Base-by-base conservation (phyloP, 2,888 invertebrate genomes). In the Acrocera orbiculus region DNA sequence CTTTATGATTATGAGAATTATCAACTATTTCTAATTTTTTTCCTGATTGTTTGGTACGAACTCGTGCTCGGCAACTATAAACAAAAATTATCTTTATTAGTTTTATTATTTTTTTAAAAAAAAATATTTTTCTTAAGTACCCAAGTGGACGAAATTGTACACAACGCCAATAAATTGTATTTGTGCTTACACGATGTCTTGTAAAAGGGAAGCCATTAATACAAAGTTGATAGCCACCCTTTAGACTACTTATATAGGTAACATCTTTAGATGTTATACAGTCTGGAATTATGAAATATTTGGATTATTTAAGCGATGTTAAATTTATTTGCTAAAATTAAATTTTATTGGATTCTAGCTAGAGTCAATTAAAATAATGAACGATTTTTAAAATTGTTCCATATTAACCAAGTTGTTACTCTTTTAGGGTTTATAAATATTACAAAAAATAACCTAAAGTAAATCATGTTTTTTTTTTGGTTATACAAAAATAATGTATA, bases 151-250 rank as follows among this genome's bases (percentile, higher is more conserved):
- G 45, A 43, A 51, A 52, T 39, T 54, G 53, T 9, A 53, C 53
- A 44, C 54, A 54, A 32, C 53, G 46, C 54, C 54, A 54, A 40
- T 54, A 54, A 32, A 50, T 51, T 16, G 52, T 53, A n/a, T 48
- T 46, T 15, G 46, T 48, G 27, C 50, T 37, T 6, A 50, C 45
- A 14, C 54, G 43, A 38, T 54, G 54, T 23, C 52, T 44, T 0
- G 54, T 52, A 35, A 50, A 53, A 4, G 52, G 53, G 41, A 44
- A 54, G 10, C 51, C 53, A 44, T 53, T 48, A 14, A 51, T 39
- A 26, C 51, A 52, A 19, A 54, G 35, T 39, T 54, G 54, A 32
- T 47, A 44, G 4, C 50, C 48, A 13, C 53, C 53, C 37, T 54
- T 54, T 25, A 52, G 39, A 26, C 53, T 52, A 7, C 42, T 49